Percentiles rank a stretch among this genome's conserved stretches.
These are phyloP conservation scores for Propithecus deckenii DNA, from an alignment of 2,797 vertebrate genomes.

Conservation along the genomic window DNA sequence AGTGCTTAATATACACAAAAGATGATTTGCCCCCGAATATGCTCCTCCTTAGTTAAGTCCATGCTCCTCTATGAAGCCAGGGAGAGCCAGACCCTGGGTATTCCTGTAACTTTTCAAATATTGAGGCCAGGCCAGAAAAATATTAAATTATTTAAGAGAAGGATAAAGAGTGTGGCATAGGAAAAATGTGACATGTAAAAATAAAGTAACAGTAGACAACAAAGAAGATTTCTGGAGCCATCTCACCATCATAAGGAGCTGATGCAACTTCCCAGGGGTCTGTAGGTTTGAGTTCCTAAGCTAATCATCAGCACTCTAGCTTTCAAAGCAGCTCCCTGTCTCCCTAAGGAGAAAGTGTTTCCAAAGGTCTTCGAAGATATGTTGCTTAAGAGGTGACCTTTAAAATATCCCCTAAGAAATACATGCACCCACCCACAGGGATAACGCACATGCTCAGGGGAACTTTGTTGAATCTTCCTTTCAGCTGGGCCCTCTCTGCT, in stretches of 20 bases:
- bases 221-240: background rate
- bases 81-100: conserved; percentile 7
- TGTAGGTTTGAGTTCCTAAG: background rate
- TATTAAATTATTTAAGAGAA: background rate
- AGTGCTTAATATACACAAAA: background rate
- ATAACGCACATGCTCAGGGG: background rate
- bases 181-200: background rate
- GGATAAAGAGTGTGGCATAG: background rate
- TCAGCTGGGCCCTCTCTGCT: background rate
- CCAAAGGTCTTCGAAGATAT: conserved; percentile 12
- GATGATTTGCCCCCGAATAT: background rate
- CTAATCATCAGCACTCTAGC: background rate
- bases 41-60: background rate
- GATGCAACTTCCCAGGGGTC: background rate
- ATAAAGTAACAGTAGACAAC: background rate
- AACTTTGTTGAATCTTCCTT: background rate
- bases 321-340: background rate
- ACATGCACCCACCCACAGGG: background rate
- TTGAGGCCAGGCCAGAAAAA: background rate
- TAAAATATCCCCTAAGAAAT: background rate
- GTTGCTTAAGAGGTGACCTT: conserved; percentile 44
- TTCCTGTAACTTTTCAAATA: conserved; percentile 32
- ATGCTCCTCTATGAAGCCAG: background rate
- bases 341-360: background rate
- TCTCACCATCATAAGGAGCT: background rate